Percentiles rank a stretch among this genome's conserved stretches.
Evolutionary conservation across 2,888 invertebrate genomes (phyloP).

Genomic region (Dolichomitus sp.): DNA sequence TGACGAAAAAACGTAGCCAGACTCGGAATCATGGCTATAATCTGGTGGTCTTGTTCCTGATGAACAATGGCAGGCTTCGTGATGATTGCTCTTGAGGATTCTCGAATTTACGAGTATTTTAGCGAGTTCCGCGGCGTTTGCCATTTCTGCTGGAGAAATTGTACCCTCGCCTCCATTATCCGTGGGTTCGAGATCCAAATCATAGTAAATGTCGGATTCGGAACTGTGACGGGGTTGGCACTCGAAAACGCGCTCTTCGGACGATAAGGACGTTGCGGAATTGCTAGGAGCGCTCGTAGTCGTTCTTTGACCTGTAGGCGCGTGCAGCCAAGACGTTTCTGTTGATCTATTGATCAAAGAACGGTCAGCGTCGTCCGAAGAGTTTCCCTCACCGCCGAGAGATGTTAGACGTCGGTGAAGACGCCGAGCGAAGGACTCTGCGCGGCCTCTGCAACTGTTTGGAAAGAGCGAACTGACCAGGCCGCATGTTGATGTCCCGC

Average conservation of each 20-base stretch:
- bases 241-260: conserved; percentile 81
- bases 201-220: conserved; percentile 82
- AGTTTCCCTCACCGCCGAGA: conserved; percentile 88
- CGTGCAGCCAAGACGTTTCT: conserved; percentile 80
- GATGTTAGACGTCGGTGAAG: conserved; percentile 92
- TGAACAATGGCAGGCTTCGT: conserved; percentile 84
- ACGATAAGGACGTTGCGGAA: conserved; percentile 38
- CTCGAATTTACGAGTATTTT: conserved; percentile 82
- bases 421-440: conserved; percentile 93
- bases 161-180: conserved; percentile 87
- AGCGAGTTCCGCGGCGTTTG: conserved; percentile 86
- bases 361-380: conserved; percentile 63
- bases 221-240: conserved; percentile 87
- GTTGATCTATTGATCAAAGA: conserved; percentile 66
- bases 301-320: conserved; percentile 60
- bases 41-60: conserved; percentile 87
- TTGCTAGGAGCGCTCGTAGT: conserved; percentile 70
- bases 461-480: conserved; percentile 81
- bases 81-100: conserved; percentile 76
- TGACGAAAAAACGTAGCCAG: conserved; percentile 87
- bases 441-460: conserved; percentile 93
- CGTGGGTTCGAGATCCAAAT: conserved; percentile 75
- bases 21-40: conserved; percentile 83
- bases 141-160: conserved; percentile 90
- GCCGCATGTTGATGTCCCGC: conserved; percentile 81